phyloP scores from a whole-genome alignment of 2,888 invertebrate species.

The Dascillus cervinus region DNA sequence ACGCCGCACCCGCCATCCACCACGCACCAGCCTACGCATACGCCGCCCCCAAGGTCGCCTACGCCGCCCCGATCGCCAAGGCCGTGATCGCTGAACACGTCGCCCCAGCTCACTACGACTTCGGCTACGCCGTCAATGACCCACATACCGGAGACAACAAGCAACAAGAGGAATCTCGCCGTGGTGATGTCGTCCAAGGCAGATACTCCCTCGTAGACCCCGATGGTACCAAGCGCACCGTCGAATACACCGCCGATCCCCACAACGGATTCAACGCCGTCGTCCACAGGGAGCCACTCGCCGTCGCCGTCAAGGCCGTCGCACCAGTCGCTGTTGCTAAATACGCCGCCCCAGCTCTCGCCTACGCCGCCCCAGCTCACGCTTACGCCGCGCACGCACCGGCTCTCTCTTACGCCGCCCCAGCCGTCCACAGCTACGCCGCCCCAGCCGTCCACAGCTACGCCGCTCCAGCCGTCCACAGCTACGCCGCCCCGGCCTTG shows the following conservation, averaged over 20 bases:
- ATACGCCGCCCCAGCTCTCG: constrained; percentile 37
- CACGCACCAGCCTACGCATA: constrained; percentile 17
- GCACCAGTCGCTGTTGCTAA: constrained; percentile 28
- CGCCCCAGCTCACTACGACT: constrained; percentile 44
- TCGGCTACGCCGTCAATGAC: constrained; percentile 44
- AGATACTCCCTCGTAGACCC: constrained; percentile 46
- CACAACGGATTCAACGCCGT: constrained; percentile 48
- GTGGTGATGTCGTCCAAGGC: constrained; percentile 47
- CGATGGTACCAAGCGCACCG: constrained; percentile 46
- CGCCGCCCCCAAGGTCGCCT: constrained; percentile 19
- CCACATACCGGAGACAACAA: constrained; percentile 48
- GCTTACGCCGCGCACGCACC: constrained; percentile 7
- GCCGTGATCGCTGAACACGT: constrained; percentile 38
- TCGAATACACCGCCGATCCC: constrained; percentile 48
- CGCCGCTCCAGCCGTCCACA: constrained; percentile 19
- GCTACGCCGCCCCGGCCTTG: constrained; percentile 19
- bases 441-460: constrained; percentile 19
- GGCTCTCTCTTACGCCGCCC: constrained; percentile 4
- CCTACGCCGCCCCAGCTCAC: constrained; percentile 20
- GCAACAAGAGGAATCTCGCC: constrained; percentile 45
- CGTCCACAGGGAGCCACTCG: constrained; percentile 45
- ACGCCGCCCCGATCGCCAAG: constrained; percentile 31
- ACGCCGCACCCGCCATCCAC: constrained; percentile 32
- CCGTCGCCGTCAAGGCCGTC: constrained; percentile 29
- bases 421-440: constrained; percentile 8